phyloP scores from a whole-genome alignment of 2,113 vertebrate species.

The Cochlearius cochlearius region DNA sequence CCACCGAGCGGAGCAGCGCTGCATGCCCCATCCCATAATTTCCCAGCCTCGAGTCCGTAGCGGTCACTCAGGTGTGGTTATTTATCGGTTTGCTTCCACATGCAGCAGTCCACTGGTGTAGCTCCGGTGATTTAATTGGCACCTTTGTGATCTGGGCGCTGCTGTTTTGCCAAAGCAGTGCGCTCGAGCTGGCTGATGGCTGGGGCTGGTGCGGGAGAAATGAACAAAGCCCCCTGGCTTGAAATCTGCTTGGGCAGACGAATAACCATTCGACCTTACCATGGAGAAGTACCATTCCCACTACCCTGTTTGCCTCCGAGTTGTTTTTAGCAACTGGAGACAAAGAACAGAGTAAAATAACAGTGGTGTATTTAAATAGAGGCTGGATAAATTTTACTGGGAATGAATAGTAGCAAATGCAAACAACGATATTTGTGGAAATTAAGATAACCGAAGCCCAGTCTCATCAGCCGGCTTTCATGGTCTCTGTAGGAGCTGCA shows the following conservation, averaged over 20 bases:
- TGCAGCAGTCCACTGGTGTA: not conserved
- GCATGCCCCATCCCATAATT: not conserved
- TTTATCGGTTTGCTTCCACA: not conserved
- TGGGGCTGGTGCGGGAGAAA: not conserved
- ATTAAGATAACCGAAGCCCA: not conserved
- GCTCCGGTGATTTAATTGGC: not conserved
- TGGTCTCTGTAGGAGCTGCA: not conserved
- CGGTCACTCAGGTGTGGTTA: not conserved
- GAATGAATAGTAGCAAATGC: not conserved
- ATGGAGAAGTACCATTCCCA: not conserved
- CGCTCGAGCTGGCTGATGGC: not conserved
- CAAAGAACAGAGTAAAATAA: not conserved
- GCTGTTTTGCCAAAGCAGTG: not conserved
- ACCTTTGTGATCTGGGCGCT: not conserved
- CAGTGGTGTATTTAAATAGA: not conserved
- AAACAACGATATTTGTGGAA: not conserved
- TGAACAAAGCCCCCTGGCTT: not conserved
- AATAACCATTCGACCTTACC: not conserved
- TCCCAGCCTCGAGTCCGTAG: rapidly evolving
- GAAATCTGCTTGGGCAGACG: not conserved
- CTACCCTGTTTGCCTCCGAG: not conserved
- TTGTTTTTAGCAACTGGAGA: not conserved
- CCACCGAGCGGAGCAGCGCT: not conserved
- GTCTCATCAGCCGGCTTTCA: not conserved
- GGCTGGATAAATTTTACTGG: not conserved